Percentiles rank a stretch among this genome's conserved stretches.
These are phyloP conservation scores for Eupeodes luniger DNA, from an alignment of 2,888 invertebrate genomes.

Conservation along the genomic window DNA sequence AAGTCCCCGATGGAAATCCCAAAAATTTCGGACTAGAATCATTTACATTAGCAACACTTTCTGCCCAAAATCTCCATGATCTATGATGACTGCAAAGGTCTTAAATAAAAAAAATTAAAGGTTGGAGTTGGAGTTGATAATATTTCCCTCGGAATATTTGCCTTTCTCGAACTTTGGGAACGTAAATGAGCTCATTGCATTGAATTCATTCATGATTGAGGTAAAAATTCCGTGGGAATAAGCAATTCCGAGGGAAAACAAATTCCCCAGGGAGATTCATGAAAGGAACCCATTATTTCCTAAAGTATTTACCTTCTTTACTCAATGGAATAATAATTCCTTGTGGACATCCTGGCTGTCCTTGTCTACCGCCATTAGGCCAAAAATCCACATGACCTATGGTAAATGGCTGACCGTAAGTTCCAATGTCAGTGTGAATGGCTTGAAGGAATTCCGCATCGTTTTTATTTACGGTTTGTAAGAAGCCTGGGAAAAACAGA, in stretches of 20 bases:
- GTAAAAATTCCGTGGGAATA: too few relatives aligned
- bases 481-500: constrained; percentile 19
- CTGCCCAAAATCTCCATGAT: constrained; percentile 68
- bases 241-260: too few relatives aligned
- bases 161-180: too few relatives aligned
- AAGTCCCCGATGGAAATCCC: constrained; percentile 33
- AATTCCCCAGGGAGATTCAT: too few relatives aligned
- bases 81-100: constrained; percentile 68
- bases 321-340: constrained; percentile 56
- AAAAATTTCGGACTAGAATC: constrained; percentile 32
- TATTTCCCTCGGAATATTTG: too few relatives aligned
- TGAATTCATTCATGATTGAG: too few relatives aligned
- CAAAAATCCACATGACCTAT: constrained; percentile 66
- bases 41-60: constrained; percentile 50
- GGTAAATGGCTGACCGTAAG: constrained; percentile 47
- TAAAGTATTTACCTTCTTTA: constrained; percentile 36
- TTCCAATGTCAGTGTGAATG: constrained; percentile 65
- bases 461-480: constrained; percentile 32
- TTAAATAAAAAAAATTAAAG: background rate
- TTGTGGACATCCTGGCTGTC: constrained; percentile 65
- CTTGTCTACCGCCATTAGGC: constrained; percentile 66
- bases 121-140: too few relatives aligned
- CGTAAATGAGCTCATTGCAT: too few relatives aligned
- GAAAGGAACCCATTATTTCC: too few relatives aligned
- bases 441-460: constrained; percentile 60